These are phyloP conservation scores for Paraescarpia echinospica DNA, from an alignment of 1,140 invertebrate genomes.

Conservation along the genomic window DNA sequence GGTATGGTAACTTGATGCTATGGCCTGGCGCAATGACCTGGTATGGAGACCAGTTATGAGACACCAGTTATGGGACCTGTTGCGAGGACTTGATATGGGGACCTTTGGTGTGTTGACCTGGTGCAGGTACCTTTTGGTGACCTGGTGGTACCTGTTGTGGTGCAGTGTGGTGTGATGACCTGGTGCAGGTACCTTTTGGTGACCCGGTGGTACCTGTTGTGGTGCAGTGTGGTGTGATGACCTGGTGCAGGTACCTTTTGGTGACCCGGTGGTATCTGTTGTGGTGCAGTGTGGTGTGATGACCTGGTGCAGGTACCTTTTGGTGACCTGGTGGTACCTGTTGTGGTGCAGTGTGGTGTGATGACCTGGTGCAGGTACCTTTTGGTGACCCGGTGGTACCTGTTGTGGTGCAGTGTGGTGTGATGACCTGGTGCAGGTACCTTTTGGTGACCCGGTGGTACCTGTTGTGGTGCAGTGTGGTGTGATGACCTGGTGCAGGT, in stretches of 20 bases:
- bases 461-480: no score
- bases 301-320: neutral
- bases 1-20: no score
- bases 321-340: neutral
- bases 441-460: no score
- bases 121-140: neutral
- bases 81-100: neutral
- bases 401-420: no score
- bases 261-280: neutral
- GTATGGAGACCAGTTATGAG: neutral
- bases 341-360: no score
- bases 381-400: no score
- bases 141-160: neutral
- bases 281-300: neutral
- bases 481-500: no score
- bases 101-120: neutral
- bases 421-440: no score
- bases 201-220: neutral
- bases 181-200: neutral
- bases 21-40: neutral
- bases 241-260: neutral
- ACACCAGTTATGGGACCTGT: neutral
- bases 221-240: neutral
- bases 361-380: no score
- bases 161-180: neutral